phyloP scores from a whole-genome alignment of 2,113 vertebrate genomes.

The Gopherus evgoodei region DNA sequence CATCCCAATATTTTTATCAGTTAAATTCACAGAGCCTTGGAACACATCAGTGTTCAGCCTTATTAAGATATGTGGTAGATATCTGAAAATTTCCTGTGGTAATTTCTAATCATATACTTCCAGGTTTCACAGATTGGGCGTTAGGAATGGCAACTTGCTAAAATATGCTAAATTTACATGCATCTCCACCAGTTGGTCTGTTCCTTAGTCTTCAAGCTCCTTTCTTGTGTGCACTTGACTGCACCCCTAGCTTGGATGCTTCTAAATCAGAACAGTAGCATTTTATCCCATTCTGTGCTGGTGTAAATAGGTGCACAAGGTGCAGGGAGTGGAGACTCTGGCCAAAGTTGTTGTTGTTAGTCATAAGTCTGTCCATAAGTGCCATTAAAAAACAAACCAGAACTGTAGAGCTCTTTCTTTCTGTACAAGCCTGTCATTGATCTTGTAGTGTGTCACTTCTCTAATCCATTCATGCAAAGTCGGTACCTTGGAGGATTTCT shows the following conservation, averaged over 20 bases:
- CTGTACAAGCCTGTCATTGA: constrained; percentile 24
- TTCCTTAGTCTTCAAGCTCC: constrained; percentile 22
- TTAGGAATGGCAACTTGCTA: neutral
- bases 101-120: constrained; percentile 28
- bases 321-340: neutral
- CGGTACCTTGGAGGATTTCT: constrained; percentile 19
- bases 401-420: neutral
- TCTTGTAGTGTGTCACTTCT: neutral
- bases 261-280: constrained; percentile 37
- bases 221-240: constrained; percentile 32
- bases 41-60: neutral
- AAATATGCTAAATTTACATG: neutral
- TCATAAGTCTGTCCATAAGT: neutral
- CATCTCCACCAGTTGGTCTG: neutral
- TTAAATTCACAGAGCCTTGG: neutral
- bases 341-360: neutral
- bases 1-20: neutral
- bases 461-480: constrained; percentile 7
- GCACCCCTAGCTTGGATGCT: constrained; percentile 27
- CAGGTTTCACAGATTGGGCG: neutral
- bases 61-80: constrained; percentile 12
- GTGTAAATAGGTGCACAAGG: neutral
- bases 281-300: constrained; percentile 44
- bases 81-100: constrained; percentile 8
- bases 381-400: neutral